These are phyloP conservation scores for Rhadinocentrus ornatus DNA, from an alignment of 2,797 vertebrate genomes.

Conservation along the genomic window DNA sequence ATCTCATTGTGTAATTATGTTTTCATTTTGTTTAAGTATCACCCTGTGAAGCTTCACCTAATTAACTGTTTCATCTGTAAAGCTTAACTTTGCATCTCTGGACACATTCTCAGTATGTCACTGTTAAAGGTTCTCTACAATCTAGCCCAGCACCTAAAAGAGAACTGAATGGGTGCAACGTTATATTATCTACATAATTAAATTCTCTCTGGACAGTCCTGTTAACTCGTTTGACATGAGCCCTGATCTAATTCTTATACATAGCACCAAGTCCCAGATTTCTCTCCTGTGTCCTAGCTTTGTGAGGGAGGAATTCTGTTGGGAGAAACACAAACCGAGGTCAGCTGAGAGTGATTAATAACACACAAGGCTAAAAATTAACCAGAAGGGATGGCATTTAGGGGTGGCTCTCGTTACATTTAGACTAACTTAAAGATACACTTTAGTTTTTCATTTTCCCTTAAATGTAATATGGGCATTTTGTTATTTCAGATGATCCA, in stretches of 20 bases:
- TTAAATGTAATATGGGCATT: too few relatives aligned
- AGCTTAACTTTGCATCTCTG: constrained; percentile 4
- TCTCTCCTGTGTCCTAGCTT: constrained; percentile 51
- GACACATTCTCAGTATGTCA: constrained; percentile 1
- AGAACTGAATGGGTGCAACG: constrained; percentile 56
- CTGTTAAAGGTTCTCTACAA: constrained; percentile 30
- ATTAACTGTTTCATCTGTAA: constrained; percentile 7
- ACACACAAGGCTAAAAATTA: constrained; percentile 6
- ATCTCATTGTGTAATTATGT: constrained; percentile 15
- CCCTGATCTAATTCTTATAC: constrained; percentile 78
- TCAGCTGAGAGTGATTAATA: constrained; percentile 13
- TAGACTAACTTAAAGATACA: background rate
- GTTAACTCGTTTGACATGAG: constrained; percentile 68
- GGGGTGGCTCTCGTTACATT: constrained; percentile 34
- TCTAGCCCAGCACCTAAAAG: constrained; percentile 16
- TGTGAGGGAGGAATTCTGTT: constrained; percentile 43
- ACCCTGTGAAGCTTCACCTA: constrained; percentile 7
- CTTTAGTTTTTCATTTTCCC: too few relatives aligned
- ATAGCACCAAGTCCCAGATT: constrained; percentile 79
- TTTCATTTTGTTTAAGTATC: constrained; percentile 11
- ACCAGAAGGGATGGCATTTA: constrained; percentile 21
- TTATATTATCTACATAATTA: constrained; percentile 50
- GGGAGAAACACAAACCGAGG: constrained; percentile 20
- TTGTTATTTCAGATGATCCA: too few relatives aligned
- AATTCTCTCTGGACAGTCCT: constrained; percentile 43